Base-by-base conservation (phyloP, 2,888 invertebrate species). In the Seladonia tumulorum region DNA sequence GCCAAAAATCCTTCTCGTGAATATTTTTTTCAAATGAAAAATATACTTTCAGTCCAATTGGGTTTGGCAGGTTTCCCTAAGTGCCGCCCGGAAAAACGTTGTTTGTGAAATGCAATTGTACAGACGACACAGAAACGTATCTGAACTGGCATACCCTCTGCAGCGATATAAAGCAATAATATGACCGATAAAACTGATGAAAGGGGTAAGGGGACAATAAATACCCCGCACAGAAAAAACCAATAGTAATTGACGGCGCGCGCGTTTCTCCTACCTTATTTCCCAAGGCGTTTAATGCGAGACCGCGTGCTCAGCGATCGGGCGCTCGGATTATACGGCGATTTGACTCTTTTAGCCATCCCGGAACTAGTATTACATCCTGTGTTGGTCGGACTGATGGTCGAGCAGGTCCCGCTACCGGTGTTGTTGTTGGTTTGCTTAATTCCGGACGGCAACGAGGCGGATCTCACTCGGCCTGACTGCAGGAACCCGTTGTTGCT, bases 281-380 rank as follows among this genome's bases (percentile, higher is more conserved):
- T 94, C 45, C 94, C 93, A 49, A 95, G 93, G 12, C 94, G 94
- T 82, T 95, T 95, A 66, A 95, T 94, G 49, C 94, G 92, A 77
- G 95, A 95, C 80, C 94, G 92, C 29, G 95, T 95, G 63, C 93
- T 93, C 5, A 95, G 89, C 4, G 94, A 94, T 78, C 93, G 90
- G 7, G 94, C 92, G 75, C 92, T 92, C 5, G 93, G 93, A 86
- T 93, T 94, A 79, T 94, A 94, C 1, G 94, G 92, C 22, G 93
- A 93, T 83, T 94, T 94, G 0, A 93, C 94, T 76, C 94, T 91
- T 74, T 94, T 94, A 18, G 94, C 91, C 82, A 94, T 93, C 5
- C 89, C 91, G n/a, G 93, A 91, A 29, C 89, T 89, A 29, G 90
- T 74, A 35, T 70, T 84, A 53, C 89, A 85, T 60, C 87, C 86